Percentiles rank a stretch among this genome's conserved stretches.
Conservation (phyloP, 1,140 invertebrate species). For the Zaprionus nigranus region DNA sequence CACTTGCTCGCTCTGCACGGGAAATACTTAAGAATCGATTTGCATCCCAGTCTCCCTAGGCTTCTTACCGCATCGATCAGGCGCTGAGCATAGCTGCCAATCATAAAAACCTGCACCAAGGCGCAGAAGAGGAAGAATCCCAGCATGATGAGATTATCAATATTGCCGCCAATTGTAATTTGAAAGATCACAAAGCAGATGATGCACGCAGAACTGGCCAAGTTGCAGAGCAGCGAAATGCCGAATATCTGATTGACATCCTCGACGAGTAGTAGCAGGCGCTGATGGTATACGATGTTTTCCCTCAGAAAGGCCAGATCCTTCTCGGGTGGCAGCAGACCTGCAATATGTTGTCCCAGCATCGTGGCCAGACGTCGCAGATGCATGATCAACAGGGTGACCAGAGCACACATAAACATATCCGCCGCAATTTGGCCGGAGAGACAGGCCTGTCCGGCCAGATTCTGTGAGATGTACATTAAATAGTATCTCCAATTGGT, state of each 20-base stretch:
- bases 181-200: slow-evolving; percentile 78
- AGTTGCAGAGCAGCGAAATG: slow-evolving; percentile 65
- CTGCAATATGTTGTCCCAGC: slow-evolving; percentile 48
- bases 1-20: slow-evolving; percentile 52
- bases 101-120: slow-evolving; percentile 71
- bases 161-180: slow-evolving; percentile 65
- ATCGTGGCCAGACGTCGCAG: slow-evolving; percentile 45
- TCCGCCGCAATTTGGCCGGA: slow-evolving; percentile 69
- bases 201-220: slow-evolving; percentile 64
- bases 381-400: slow-evolving; percentile 73
- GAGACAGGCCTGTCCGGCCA: slow-evolving; percentile 61
- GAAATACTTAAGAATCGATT: not conserved
- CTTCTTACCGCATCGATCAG: slow-evolving; percentile 60
- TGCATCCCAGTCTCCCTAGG: too few species aligned
- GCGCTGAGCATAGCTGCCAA: slow-evolving; percentile 62
- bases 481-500: slow-evolving; percentile 63
- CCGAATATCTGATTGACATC: slow-evolving; percentile 69
- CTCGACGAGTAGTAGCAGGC: slow-evolving; percentile 46
- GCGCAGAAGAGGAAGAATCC: slow-evolving; percentile 66
- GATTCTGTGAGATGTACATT: slow-evolving; percentile 60
- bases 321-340: not conserved
- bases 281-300: slow-evolving; percentile 63
- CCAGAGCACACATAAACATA: slow-evolving; percentile 66
- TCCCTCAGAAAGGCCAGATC: slow-evolving; percentile 59
- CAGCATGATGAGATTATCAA: slow-evolving; percentile 68